phyloP scores from a whole-genome alignment of 2,797 vertebrate species.

The Sebastes baramenuke region DNA sequence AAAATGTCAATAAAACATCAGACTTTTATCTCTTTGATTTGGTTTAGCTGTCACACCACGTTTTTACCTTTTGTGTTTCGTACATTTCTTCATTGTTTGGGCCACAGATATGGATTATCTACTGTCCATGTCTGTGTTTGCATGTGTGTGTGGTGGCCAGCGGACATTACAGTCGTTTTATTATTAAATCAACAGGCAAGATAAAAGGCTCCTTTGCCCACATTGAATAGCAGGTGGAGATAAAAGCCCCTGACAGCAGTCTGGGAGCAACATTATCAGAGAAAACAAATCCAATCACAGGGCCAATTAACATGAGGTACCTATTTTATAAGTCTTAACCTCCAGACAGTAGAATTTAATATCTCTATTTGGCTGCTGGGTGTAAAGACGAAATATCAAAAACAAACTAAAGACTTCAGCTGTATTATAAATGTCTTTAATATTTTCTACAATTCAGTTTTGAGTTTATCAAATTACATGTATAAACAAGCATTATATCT shows the following conservation, averaged over 20 bases:
- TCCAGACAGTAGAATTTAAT: background rate
- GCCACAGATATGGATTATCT: slow-evolving; percentile 8
- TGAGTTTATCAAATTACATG: background rate
- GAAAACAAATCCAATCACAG: slow-evolving; percentile 46
- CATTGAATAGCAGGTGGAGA: slow-evolving; percentile 48
- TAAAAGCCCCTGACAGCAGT: slow-evolving; percentile 47
- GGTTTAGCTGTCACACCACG: background rate
- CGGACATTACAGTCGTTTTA: slow-evolving; percentile 43
- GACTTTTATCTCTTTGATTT: background rate
- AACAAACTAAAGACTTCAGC: background rate
- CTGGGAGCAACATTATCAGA: slow-evolving; percentile 48
- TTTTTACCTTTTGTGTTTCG: background rate
- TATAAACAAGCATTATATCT: background rate
- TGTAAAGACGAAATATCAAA: background rate
- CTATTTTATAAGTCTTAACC: slow-evolving; percentile 33
- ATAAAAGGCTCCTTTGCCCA: slow-evolving; percentile 60
- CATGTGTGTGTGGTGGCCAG: slow-evolving; percentile 9
- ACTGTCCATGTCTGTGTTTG: slow-evolving; percentile 1
- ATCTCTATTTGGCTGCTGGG: slow-evolving; percentile 13
- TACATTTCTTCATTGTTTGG: background rate
- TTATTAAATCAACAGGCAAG: slow-evolving; percentile 67
- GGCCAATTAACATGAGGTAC: slow-evolving; percentile 37
- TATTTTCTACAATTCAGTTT: background rate
- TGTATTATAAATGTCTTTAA: background rate
- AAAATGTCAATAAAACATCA: background rate